Evolutionary conservation across 2,797 vertebrate species (phyloP).

Genomic region (Enteromius afrohamiltoni): DNA sequence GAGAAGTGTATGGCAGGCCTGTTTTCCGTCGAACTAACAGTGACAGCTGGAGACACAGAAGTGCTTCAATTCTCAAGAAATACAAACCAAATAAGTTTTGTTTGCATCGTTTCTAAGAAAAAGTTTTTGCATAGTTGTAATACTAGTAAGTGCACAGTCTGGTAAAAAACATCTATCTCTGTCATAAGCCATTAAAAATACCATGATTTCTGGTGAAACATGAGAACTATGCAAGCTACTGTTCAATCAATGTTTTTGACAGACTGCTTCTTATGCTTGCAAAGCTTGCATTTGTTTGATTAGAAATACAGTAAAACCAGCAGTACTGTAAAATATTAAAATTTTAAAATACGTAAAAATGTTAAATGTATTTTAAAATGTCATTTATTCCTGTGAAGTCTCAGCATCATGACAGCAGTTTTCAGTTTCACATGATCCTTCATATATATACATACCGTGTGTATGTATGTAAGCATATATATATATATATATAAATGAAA

Average conservation of each 20-base stretch:
- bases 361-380: no score
- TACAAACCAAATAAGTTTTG: neutral
- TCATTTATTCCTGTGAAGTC: no score
- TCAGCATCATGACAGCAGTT: no score
- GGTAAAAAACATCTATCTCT: neutral
- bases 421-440: no score
- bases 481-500: no score
- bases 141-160: neutral
- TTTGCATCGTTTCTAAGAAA: neutral
- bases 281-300: neutral
- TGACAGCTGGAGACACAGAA: neutral
- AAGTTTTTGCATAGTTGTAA: neutral
- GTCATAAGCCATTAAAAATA: neutral
- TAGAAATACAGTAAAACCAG: neutral
- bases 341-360: neutral
- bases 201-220: neutral
- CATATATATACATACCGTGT: no score
- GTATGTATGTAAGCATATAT: no score
- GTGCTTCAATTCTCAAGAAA: neutral
- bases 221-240: neutral
- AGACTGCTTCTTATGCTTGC: neutral
- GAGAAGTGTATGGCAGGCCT: slow-evolving; percentile 22
- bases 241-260: neutral
- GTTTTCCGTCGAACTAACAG: neutral
- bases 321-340: neutral